phyloP scores from a whole-genome alignment of 1,140 invertebrate genomes.

The Drosophila subpulchrella region DNA sequence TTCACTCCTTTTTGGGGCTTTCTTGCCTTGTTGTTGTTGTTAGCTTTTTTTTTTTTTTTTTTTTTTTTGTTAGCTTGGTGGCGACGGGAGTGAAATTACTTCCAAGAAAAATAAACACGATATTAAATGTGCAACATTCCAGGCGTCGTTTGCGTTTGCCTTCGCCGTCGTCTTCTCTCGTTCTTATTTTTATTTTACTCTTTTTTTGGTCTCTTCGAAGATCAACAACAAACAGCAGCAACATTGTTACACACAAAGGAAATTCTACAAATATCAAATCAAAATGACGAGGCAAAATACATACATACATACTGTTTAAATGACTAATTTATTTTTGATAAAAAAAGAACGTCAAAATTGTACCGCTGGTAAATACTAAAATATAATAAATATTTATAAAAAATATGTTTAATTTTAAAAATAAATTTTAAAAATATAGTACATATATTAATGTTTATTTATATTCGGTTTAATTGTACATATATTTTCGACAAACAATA shows the following conservation, averaged over 20 bases:
- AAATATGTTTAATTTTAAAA: too few relatives aligned
- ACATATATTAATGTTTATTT: too few relatives aligned
- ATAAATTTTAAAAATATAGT: too few relatives aligned
- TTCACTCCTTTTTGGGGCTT: conserved; percentile 18
- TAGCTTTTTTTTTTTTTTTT: not conserved
- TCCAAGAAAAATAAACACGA: conserved; percentile 81
- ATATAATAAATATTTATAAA: too few relatives aligned
- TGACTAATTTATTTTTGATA: too few relatives aligned
- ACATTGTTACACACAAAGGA: not conserved
- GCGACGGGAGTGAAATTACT: conserved; percentile 75
- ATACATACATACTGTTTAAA: too few relatives aligned
- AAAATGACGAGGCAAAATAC: too few relatives aligned
- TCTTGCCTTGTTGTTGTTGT: conserved; percentile 11
- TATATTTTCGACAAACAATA: too few relatives aligned
- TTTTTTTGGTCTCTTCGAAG: conserved; percentile 12
- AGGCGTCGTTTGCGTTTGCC: conserved; percentile 48
- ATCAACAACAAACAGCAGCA: conserved; percentile 19
- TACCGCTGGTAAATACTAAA: too few relatives aligned
- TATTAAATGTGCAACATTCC: conserved; percentile 82
- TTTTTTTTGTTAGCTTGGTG: conserved; percentile 29
- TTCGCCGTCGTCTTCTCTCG: conserved; percentile 2
- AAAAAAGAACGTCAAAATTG: too few relatives aligned
- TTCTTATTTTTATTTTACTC: conserved; percentile 24
- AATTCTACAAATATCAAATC: too few relatives aligned
- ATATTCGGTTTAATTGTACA: too few relatives aligned